Base-by-base conservation (phyloP, 1,140 invertebrate genomes). In the Maniola jurtina region DNA sequence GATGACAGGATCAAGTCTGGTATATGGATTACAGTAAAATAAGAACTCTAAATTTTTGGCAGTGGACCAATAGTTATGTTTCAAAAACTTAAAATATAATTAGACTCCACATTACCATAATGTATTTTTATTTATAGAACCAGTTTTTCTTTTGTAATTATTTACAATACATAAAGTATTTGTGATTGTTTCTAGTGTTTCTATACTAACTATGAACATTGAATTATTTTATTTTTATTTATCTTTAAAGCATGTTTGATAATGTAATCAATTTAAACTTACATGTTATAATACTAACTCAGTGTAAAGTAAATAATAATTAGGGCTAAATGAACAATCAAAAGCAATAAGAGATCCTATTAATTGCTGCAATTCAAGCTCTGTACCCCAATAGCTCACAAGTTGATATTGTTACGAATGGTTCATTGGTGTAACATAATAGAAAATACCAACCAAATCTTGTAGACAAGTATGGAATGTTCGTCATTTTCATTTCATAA, bases 41-140 rank as follows among this genome's bases (percentile, higher is more conserved):
- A 1, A 25, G 25, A 25, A 25, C 25, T n/a, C n/a, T 25, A 25
- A 4, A 25, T 25, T 25, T 25, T 25, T 25, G 25, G 25, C 25
- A 25, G 25, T 25, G 25, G 25, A 25, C n/a, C n/a, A n/a, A n/a
- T n/a, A n/a, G 25, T 25, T 25, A n/a, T 33, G 33, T 55, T 34
- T 55, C 9, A 55, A 55, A 55, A 35, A 55, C 10, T 11, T 55
- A 55, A 25, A 35, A 34, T n/a, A 55, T 25, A 55, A 55, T 55
- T 8, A 50, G 5, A 50, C 15, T 16, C 15, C 15, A 50, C 14
- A 16, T 50, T 50, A 16, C 7, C 14, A 50, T 15, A 13, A 15
- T 8, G 4, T 16, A 6, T 50, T 16, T 50, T 50, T 55, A 34
- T n/a, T 34, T n/a, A 14, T 48, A n/a, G 11, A 34, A 6, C 25